Evolutionary conservation across 2,113 vertebrate genomes (phyloP).

Genomic region (Meleagris gallopavo): DNA sequence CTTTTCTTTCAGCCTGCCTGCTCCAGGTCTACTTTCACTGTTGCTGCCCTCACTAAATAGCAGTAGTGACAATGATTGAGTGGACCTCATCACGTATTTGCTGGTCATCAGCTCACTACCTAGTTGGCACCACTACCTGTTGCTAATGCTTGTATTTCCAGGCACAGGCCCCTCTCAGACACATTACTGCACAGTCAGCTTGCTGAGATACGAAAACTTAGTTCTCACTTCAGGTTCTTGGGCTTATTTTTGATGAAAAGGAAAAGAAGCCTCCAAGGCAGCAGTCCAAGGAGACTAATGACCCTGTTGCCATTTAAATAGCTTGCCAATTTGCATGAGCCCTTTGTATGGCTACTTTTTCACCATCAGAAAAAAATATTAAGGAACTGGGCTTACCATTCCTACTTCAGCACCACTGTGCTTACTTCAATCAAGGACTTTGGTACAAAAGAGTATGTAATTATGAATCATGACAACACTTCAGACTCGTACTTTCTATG

Average conservation of each 20-base stretch:
- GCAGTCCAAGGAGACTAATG: background rate
- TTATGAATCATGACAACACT: background rate
- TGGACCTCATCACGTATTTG: background rate
- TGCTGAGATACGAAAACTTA: background rate
- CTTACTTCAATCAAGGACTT: background rate
- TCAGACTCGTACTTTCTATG: background rate
- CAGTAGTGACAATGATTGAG: background rate
- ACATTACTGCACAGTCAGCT: background rate
- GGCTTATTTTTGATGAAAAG: background rate
- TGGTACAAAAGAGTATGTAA: background rate
- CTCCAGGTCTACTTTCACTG: background rate
- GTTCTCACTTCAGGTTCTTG: background rate
- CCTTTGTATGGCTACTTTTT: background rate
- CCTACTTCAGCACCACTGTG: background rate
- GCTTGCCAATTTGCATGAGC: background rate
- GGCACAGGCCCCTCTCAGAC: background rate
- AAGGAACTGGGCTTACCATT: background rate
- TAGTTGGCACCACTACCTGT: background rate
- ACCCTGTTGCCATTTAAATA: background rate
- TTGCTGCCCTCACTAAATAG: background rate
- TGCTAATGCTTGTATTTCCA: background rate
- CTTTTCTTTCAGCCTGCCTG: accelerated
- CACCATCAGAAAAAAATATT: background rate
- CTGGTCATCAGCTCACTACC: background rate
- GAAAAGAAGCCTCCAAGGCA: background rate